Base-by-base conservation (phyloP, 2,888 invertebrate species). In the Drosophila ustulata region DNA sequence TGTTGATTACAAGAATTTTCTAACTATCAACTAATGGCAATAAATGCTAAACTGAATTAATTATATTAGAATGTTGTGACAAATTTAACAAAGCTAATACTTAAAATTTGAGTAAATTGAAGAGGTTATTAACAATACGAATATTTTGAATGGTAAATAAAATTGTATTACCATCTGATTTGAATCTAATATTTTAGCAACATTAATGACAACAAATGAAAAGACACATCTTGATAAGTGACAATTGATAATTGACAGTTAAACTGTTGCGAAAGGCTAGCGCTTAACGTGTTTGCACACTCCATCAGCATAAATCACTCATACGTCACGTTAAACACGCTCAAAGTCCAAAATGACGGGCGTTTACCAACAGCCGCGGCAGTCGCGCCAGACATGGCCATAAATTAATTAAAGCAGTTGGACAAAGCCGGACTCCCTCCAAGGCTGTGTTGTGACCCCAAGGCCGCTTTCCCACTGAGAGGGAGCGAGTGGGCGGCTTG, bases 251-350 rank as follows among this genome's bases (percentile, higher is more conserved):
- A 78, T 79, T 75, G 82, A 72, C 69, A 82, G 70, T 69, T 66
- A 47, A 74, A 78, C 70, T 55, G 73, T 66, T 75, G 59, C 62
- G 66, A 77, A 62, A 56, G 63, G 51, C 45, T 68, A 64, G 57
- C 71, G 65, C 66, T 71, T 72, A 66, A 64, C 61, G 75, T 70
- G 75, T 78, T 57, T 47, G 57, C 37, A 67, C 70, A 72, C 76
- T 86, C 65, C 71, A 83, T 86, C 84, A 83, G 69, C 77, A 86
- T 84, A 86, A 84, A 84, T 84, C 83, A 84, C 81, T 86, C 84
- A 84, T 81, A 86, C 87, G 83, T 83, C 83, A 83, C 77, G 81
- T 84, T 86, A 83, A 84, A 81, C 83, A 84, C 87, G 83, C 87
- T 84, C 73, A 64, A 79, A 83, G 79, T 74, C 75, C 71, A 61